Evolutionary conservation across 1,140 invertebrate species (phyloP), one percentile per base, ranked within the genome.

Genomic region (Hylaeus anthracinus): DNA sequence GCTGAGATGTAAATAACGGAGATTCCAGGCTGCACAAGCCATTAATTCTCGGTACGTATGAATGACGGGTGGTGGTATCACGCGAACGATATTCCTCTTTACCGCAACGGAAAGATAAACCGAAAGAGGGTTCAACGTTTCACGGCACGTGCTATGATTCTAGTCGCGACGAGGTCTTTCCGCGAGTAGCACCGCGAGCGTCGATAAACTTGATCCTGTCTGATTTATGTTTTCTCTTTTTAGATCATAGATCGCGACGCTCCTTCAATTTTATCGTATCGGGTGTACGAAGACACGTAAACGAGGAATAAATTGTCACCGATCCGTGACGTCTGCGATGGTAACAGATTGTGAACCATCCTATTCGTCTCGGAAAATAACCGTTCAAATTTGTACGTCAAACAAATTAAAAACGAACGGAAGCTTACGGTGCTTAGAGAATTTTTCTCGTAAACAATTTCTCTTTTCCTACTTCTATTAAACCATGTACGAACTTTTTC

Each of bases 21-120:
- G 76, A 71, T 81, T 82, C 45, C 64, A 69, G 51, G 48, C 66
- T 43, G 79, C 81, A 55, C 58, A 58, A 88, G 77, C 78, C 88
- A 90, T 91, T 88, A 91, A 90, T 91, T 91, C 73, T 88, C 79
- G 12, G 64, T 81, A 72, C 76, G 84, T 86, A 88, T 89, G 89
- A 90, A 88, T 90, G 90, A 91, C 90, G 86, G 84, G 82, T 37
- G 26, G 83, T 60, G 88, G 88, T 91, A 91, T 91, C 89, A 88
- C 4, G 9, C n/a, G n/a, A 86, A 74, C 81, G 79, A 85, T 87
- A 84, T 86, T 90, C 87, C 84, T 87, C 89, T 83, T 86, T 86
- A 81, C 48, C 66, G 60, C 65, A 48, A 69, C 77, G 77, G 77
- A 81, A 85, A 91, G 90, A 91, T 91, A 91, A 91, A 90, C 80